These are phyloP conservation scores for Harmothoe impar DNA, from an alignment of 2,888 invertebrate species.

Conservation along the genomic window DNA sequence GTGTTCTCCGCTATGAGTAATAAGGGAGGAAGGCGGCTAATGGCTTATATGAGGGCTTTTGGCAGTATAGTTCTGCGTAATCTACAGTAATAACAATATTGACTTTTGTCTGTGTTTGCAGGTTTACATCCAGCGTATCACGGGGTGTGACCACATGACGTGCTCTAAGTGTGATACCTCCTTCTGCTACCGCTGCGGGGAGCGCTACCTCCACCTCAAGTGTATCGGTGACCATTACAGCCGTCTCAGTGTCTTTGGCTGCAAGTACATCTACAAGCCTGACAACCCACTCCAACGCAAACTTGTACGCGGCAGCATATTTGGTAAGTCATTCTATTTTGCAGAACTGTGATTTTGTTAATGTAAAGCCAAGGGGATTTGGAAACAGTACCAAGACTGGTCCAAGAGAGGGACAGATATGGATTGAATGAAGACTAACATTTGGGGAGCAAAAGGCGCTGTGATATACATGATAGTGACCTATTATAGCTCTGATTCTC, in stretches of 20 bases:
- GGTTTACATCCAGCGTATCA: conserved; percentile 83
- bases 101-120: conserved; percentile 72
- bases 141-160: conserved; percentile 84
- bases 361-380: not conserved
- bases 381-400: too few relatives aligned
- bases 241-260: conserved; percentile 82
- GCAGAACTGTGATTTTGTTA: not conserved
- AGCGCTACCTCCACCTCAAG: conserved; percentile 79
- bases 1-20: too few relatives aligned
- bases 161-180: conserved; percentile 82
- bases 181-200: conserved; percentile 84
- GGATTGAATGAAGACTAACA: too few relatives aligned
- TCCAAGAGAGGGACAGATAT: too few relatives aligned
- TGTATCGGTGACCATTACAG: conserved; percentile 83
- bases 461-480: too few relatives aligned
- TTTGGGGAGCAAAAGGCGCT: too few relatives aligned
- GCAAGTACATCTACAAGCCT: conserved; percentile 82
- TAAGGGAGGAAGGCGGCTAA: too few relatives aligned
- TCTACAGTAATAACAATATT: too few relatives aligned
- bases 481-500: too few relatives aligned
- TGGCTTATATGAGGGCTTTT: too few relatives aligned
- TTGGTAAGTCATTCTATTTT: conserved; percentile 75
- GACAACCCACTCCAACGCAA: conserved; percentile 80
- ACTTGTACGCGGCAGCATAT: conserved; percentile 81
- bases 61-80: too few relatives aligned